Conservation (phyloP, 2,797 vertebrate genomes). For the Eutrigla gurnardus region DNA sequence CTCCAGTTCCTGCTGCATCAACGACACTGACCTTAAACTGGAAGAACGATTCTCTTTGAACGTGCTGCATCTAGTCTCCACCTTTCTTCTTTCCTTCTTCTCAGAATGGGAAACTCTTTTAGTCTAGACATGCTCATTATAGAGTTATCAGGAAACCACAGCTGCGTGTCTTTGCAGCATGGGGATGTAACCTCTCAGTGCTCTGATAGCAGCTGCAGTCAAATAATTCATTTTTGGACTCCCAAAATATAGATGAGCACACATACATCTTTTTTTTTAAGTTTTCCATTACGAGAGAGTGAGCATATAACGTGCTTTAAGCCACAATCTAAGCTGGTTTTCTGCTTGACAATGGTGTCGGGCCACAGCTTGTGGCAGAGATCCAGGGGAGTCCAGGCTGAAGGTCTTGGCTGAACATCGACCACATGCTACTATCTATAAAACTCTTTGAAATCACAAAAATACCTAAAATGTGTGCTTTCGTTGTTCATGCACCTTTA, state of each 20-base stretch:
- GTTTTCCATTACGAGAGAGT: not conserved
- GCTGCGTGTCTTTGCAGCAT: constrained; percentile 18
- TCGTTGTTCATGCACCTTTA: not conserved
- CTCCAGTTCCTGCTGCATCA: constrained; percentile 25
- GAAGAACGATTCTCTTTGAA: constrained; percentile 32
- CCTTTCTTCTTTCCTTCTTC: constrained; percentile 15
- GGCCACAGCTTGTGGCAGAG: constrained; percentile 56
- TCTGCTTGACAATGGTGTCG: constrained; percentile 25
- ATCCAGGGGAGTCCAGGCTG: constrained; percentile 42
- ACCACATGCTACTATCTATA: constrained; percentile 28
- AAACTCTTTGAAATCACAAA: not conserved
- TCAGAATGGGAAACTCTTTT: constrained; percentile 37
- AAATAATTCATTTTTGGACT: not conserved
- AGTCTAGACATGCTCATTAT: no score
- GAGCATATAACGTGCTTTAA: constrained; percentile 1
- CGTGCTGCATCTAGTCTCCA: constrained; percentile 4
- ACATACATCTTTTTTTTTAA: not conserved
- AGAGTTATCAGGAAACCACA: constrained; percentile 36
- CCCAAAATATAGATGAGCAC: no score
- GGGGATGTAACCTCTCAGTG: constrained; percentile 6
- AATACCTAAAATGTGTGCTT: not conserved
- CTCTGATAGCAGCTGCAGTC: constrained; percentile 13
- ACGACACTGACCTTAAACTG: constrained; percentile 9
- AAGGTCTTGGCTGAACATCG: constrained; percentile 39
- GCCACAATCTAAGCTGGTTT: constrained; percentile 20